A percentile compares a stretch with the other conserved stretches of the same genome.
phyloP scores from a whole-genome alignment of 1,140 invertebrate species.

The Drosophila nigromelanica region DNA sequence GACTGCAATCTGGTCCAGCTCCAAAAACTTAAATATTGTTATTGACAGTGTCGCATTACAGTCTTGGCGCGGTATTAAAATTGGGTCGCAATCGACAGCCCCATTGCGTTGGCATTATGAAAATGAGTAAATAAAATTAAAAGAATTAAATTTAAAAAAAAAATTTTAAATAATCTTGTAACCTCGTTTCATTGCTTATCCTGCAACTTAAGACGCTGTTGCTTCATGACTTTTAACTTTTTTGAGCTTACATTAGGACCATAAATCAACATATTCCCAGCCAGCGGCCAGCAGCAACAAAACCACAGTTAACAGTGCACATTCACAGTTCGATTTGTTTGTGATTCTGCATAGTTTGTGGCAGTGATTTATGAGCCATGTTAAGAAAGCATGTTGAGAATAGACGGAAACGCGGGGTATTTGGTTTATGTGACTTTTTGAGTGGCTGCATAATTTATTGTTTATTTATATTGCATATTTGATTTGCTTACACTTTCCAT shows the following conservation, averaged over 20 bases:
- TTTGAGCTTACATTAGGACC: slow-evolving; percentile 5
- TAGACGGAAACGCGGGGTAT: neutral
- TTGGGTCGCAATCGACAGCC: no score
- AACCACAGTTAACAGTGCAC: slow-evolving; percentile 1
- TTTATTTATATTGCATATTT: slow-evolving; percentile 40
- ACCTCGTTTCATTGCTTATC: no score
- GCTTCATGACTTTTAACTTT: neutral
- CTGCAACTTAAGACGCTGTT: neutral
- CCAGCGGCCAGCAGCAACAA: neutral
- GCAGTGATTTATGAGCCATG: slow-evolving; percentile 21
- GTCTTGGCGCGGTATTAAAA: no score
- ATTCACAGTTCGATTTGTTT: slow-evolving; percentile 7
- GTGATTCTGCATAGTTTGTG: slow-evolving; percentile 3
- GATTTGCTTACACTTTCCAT: slow-evolving; percentile 5
- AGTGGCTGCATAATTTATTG: slow-evolving; percentile 40
- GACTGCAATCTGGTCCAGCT: neutral
- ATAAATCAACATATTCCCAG: slow-evolving; percentile 22
- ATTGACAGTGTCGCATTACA: no score
- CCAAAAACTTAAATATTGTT: neutral
- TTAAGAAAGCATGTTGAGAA: neutral
- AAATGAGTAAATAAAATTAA: no score
- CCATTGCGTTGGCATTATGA: no score
- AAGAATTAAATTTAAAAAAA: neutral
- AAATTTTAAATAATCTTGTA: neutral
- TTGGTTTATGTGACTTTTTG: slow-evolving; percentile 29